phyloP scores from a whole-genome alignment of 2,113 vertebrate genomes.

The Halichoerus grypus region DNA sequence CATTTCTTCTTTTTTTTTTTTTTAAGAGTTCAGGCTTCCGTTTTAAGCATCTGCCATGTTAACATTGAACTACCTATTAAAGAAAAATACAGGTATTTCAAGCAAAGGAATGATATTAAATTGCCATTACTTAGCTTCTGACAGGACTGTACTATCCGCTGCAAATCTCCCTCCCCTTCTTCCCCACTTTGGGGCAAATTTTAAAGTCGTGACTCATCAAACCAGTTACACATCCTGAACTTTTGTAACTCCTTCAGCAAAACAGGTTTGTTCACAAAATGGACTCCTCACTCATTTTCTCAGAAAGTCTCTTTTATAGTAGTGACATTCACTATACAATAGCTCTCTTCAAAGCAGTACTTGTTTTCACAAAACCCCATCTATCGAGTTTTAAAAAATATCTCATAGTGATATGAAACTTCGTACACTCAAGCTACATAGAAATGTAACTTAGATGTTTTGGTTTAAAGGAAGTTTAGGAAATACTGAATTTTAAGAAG shows the following conservation, averaged over 20 bases:
- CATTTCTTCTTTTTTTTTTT: neutral
- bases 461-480: conserved; percentile 54
- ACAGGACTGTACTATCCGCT: neutral
- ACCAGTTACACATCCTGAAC: conserved; percentile 43
- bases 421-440: neutral
- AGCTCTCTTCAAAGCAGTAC: neutral
- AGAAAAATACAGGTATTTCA: conserved; percentile 32
- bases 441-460: conserved; percentile 79
- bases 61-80: neutral
- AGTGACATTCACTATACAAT: neutral
- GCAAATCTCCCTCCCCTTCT: neutral
- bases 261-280: conserved; percentile 62
- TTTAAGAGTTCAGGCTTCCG: conserved; percentile 26
- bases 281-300: neutral
- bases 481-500: conserved; percentile 48
- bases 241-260: neutral
- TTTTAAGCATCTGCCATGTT: neutral
- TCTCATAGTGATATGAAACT: conserved; percentile 36
- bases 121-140: neutral
- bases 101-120: neutral
- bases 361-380: neutral
- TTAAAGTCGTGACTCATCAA: conserved; percentile 40
- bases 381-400: conserved; percentile 54
- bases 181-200: neutral
- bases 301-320: neutral